Conservation (phyloP, 2,797 vertebrate genomes). For the Varecia variegata region DNA sequence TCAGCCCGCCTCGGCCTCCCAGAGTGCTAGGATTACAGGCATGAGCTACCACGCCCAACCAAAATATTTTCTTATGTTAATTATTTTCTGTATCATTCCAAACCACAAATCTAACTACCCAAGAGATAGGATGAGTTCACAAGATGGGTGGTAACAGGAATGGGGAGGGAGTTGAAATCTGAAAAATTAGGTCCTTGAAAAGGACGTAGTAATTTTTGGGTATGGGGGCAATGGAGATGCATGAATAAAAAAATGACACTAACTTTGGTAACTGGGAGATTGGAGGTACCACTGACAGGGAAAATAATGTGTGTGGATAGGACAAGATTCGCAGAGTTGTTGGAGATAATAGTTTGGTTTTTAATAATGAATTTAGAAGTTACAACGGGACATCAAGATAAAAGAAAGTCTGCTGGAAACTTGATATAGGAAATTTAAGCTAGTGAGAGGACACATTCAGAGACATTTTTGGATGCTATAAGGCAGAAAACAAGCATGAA, state of each 20-base stretch:
- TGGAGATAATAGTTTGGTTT: not conserved
- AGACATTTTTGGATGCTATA: not conserved
- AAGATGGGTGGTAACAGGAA: not conserved
- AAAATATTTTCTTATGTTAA: slow-evolving; percentile 6
- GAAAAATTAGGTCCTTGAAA: not conserved
- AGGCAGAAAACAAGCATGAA: not conserved
- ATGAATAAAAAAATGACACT: not conserved
- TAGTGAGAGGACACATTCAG: not conserved
- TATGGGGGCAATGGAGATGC: not conserved
- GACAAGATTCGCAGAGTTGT: not conserved
- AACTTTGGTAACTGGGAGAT: not conserved
- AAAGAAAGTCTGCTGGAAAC: not conserved
- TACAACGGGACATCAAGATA: not conserved
- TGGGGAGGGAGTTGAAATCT: not conserved
- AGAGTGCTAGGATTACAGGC: no score
- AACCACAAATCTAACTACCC: not conserved
- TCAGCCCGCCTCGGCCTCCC: no score
- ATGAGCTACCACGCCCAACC: no score
- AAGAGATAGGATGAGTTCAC: not conserved
- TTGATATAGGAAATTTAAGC: not conserved
- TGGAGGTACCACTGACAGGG: not conserved
- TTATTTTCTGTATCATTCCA: slow-evolving; percentile 14
- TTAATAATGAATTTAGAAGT: not conserved
- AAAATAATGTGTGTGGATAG: not conserved
- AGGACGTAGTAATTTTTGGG: not conserved